These are phyloP conservation scores for Incurvaria masculella DNA, from an alignment of 2,888 invertebrate genomes.

Conservation along the genomic window DNA sequence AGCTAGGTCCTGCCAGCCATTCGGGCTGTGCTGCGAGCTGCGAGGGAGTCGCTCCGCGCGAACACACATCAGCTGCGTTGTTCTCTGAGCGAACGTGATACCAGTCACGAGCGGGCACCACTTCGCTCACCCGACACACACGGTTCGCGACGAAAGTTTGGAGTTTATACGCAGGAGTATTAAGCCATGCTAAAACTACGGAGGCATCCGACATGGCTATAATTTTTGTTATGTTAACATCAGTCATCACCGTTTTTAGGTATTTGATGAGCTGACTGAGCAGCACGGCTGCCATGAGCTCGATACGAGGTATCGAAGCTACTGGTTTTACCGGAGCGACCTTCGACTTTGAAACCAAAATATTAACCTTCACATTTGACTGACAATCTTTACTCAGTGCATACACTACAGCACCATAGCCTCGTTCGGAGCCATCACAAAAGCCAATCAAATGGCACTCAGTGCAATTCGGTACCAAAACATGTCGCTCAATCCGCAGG, in stretches of 20 bases:
- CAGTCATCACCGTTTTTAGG: not conserved
- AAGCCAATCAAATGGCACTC: conserved; percentile 2
- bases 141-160: conserved; percentile 12
- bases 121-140: conserved; percentile 8
- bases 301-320: conserved; percentile 10
- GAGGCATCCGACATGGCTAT: conserved; percentile 15
- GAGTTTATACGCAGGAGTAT: conserved; percentile 2
- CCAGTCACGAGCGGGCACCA: conserved; percentile 6
- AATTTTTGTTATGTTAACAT: not conserved
- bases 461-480: not conserved
- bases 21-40: conserved; percentile 5
- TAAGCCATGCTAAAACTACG: conserved; percentile 14
- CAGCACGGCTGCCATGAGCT: conserved; percentile 10
- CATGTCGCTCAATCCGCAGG: not conserved
- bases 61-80: conserved; percentile 15
- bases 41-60: conserved; percentile 11
- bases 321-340: conserved; percentile 8
- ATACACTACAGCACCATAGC: conserved; percentile 8
- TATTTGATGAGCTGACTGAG: conserved; percentile 6
- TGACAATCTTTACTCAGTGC: not conserved
- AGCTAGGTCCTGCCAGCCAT: conserved; percentile 7
- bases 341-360: conserved; percentile 9
- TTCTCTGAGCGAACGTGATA: conserved; percentile 12
- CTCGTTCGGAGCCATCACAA: not conserved
- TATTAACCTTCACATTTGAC: conserved; percentile 3